Conservation (phyloP, 2,888 invertebrate genomes). For the Mythimna vitellina region DNA sequence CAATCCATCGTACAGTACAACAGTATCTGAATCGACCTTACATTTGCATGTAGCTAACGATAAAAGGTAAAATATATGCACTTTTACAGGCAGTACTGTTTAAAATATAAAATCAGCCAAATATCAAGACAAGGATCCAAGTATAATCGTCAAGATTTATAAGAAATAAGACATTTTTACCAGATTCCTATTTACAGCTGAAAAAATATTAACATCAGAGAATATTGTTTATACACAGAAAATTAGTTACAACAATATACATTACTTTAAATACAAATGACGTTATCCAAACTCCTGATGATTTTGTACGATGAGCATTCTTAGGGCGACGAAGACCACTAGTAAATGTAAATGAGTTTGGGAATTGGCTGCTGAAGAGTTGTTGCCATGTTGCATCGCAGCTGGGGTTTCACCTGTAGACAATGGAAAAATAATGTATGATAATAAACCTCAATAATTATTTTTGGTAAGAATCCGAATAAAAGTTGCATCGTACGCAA, state of each 20-base stretch:
- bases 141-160: not conserved
- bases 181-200: constrained; percentile 58
- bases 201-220: constrained; percentile 60
- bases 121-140: not conserved
- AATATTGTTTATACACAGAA: constrained; percentile 62
- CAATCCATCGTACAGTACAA: constrained; percentile 39
- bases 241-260: constrained; percentile 52
- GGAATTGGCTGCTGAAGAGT: constrained; percentile 74
- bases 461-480: not conserved
- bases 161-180: not conserved
- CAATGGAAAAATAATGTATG: constrained; percentile 51
- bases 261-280: constrained; percentile 39
- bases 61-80: constrained; percentile 2
- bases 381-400: constrained; percentile 94
- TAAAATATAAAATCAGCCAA: not conserved
- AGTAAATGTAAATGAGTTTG: constrained; percentile 68
- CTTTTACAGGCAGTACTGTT: not conserved
- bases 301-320: constrained; percentile 69
- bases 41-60: constrained; percentile 24
- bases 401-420: constrained; percentile 93
- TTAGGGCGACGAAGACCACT: constrained; percentile 69
- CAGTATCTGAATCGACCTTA: constrained; percentile 17
- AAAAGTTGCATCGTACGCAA: not conserved
- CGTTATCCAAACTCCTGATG: constrained; percentile 83
- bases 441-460: not conserved